Evolutionary conservation across 23 tunicate species (phyloP).

Genomic region (Trididemnum miniatum): DNA sequence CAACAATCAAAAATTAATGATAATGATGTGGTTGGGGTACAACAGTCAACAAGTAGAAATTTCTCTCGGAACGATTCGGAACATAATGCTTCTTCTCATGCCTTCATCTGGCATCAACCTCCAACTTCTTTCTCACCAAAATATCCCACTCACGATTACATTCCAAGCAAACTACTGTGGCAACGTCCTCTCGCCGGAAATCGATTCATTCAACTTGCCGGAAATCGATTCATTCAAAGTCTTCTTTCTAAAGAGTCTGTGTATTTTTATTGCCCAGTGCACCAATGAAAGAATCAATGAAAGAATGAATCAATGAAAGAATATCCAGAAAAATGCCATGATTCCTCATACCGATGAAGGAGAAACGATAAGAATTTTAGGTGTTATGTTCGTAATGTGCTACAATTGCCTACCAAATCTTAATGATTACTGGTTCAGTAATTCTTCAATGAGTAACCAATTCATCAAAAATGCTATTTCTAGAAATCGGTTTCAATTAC

Average conservation of each 20-base stretch:
- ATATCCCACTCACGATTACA: constrained; percentile 27
- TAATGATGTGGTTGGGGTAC: constrained; percentile 12
- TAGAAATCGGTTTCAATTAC: constrained; percentile 17
- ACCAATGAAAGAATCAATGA: constrained; percentile 31
- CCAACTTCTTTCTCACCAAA: constrained; percentile 21
- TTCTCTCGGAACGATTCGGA: constrained; percentile 17
- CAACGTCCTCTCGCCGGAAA: constrained; percentile 8
- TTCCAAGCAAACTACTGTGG: constrained; percentile 19
- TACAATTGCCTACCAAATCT: constrained; percentile 19
- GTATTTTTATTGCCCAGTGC: constrained; percentile 26
- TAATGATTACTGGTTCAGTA: constrained; percentile 27
- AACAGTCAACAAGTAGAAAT: constrained; percentile 7
- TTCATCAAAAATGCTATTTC: constrained; percentile 26
- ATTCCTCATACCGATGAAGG: constrained; percentile 32
- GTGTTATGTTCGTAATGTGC: constrained; percentile 29
- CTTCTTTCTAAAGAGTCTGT: constrained; percentile 22
- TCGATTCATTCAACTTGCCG: constrained; percentile 23
- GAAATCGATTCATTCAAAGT: constrained; percentile 23
- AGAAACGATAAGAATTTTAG: constrained; percentile 15
- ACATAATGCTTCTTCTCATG: constrained; percentile 2
- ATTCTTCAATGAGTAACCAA: constrained; percentile 22
- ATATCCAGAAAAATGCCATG: constrained; percentile 18
- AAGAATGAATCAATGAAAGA: constrained; percentile 3
- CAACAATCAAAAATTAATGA: too few species aligned
- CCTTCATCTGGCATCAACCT: constrained; percentile 19